Evolutionary conservation across 2,797 vertebrate species (phyloP), one percentile per base, ranked within the genome.

Genomic region (Crossoptilon crossoptilon): DNA sequence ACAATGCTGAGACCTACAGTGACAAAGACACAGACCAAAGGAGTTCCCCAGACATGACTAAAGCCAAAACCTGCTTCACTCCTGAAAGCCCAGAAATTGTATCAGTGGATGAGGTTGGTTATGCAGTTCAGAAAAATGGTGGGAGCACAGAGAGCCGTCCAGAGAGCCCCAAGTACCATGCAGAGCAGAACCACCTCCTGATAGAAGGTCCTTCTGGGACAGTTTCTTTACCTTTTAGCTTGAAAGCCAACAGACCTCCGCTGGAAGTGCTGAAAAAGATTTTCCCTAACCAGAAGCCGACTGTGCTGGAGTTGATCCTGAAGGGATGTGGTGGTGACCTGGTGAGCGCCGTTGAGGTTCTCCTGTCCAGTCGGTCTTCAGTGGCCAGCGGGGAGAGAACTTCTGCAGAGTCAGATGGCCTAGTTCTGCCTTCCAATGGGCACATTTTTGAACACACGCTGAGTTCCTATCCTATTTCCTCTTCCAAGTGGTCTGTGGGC

Each of bases 261-360:
- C 97, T 99, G 55, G 99, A 99, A 69, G 99, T 99, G 68, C 97
- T 99, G 62, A 99, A 99, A 96, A 99, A 99, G 97, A 99, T 99
- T 90, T 99, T 99, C 94, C 99, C 99, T 11, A 97, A 97, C 55
- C 99, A 99, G 97, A 99, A 99, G 96, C 98, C 99, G 5, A 95
- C 99, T 0, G 99, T 99, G 12, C 98, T 99, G 55, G 99, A 99
- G 96, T 94, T 99, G 82, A 99, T 99, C 94, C 98, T 99, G 64
- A 98, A 99, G 79, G 99, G 99, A 33, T 99, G 99, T 2, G 99
- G 99, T 0, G 99, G 99, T 27, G 99, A 99, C 91, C 98, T 99
- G 92, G 99, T 99, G 88, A 98, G 99, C 24, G 99, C 99, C 35
- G 99, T 99, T 55, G 99, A 99, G 94, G 98, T 99, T 88, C 98